phyloP scores from a whole-genome alignment of 2,113 vertebrate species.

The Sphyrna mokarran region DNA sequence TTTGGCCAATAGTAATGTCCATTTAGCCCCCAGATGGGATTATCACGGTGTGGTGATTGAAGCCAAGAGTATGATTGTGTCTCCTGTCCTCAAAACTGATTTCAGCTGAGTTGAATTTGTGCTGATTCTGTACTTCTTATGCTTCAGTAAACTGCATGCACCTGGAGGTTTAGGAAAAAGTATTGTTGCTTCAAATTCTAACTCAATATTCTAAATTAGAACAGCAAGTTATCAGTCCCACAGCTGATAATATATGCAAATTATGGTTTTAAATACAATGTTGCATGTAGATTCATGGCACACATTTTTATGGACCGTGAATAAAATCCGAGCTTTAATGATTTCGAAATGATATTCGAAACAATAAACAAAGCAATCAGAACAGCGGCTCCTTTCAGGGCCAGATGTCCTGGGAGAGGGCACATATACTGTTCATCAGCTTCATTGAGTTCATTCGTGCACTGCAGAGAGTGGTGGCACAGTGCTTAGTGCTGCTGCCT shows the following conservation, averaged over 20 bases:
- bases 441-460: no score
- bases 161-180: neutral
- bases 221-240: neutral
- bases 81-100: neutral
- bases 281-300: neutral
- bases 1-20: neutral
- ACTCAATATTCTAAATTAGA: neutral
- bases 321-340: neutral
- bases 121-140: neutral
- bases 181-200: neutral
- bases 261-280: neutral
- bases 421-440: no score
- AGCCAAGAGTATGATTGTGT: neutral
- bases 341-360: no score
- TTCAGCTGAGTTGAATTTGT: neutral
- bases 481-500: no score
- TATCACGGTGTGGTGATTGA: neutral
- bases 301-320: neutral
- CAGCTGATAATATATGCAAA: neutral
- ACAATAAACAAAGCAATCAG: no score
- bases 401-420: no score
- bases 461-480: no score
- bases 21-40: neutral
- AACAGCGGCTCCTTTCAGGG: no score
- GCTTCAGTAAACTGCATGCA: neutral